phyloP scores from a whole-genome alignment of 2,888 invertebrate species.

The Lasioglossum oenotherae region DNA sequence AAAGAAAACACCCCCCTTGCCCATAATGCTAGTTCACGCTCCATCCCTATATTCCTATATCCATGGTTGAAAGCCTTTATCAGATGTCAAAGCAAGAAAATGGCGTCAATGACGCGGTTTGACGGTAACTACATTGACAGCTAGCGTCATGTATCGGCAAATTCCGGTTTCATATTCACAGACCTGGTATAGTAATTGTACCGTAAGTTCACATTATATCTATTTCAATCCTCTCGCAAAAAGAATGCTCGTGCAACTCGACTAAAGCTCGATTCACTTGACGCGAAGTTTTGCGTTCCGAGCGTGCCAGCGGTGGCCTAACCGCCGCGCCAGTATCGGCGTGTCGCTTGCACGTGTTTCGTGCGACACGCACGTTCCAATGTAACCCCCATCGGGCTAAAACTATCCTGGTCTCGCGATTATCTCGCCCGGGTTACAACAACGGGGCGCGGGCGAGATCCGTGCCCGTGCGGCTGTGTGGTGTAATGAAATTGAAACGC shows the following conservation, averaged over 20 bases:
- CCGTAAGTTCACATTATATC: too few relatives aligned
- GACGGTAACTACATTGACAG: too few relatives aligned
- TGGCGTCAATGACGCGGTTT: too few relatives aligned
- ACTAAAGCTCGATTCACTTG: conserved; percentile 44
- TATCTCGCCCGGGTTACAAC: conserved; percentile 9
- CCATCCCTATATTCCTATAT: too few relatives aligned
- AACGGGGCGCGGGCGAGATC: not conserved
- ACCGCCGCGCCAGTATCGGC: not conserved
- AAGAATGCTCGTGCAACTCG: not conserved
- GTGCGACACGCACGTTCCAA: conserved; percentile 18
- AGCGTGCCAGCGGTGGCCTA: not conserved
- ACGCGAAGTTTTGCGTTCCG: conserved; percentile 18
- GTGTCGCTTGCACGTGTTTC: not conserved
- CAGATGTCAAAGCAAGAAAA: too few relatives aligned
- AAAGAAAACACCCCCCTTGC: too few relatives aligned
- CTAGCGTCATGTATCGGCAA: too few relatives aligned
- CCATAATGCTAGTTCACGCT: too few relatives aligned
- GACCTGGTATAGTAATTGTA: too few relatives aligned
- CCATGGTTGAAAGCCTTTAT: too few relatives aligned
- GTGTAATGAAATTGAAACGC: conserved; percentile 29
- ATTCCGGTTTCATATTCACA: too few relatives aligned
- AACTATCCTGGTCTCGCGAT: conserved; percentile 16
- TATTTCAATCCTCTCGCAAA: not conserved
- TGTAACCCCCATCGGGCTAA: too few relatives aligned
- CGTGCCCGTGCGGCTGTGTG: not conserved